Evolutionary conservation across 2,888 invertebrate genomes (phyloP).

Genomic region (Oegoconia quadripuncta): DNA sequence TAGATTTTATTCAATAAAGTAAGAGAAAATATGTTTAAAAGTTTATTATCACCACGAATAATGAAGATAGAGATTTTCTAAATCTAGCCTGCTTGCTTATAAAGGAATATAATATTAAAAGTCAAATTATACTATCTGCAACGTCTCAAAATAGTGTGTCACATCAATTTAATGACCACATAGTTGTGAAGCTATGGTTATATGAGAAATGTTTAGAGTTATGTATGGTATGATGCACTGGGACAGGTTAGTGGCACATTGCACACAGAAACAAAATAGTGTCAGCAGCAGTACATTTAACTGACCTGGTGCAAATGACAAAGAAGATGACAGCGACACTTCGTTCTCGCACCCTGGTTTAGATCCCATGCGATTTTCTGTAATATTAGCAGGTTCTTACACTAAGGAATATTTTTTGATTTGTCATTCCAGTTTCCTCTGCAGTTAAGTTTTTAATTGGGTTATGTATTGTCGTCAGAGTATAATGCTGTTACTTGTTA

Average conservation of each 20-base stretch:
- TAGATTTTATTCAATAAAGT: too few species aligned
- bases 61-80: too few species aligned
- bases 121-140: not conserved
- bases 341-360: conserved; percentile 75
- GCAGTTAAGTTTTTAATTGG: too few species aligned
- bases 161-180: conserved; percentile 31
- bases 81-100: too few species aligned
- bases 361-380: conserved; percentile 77
- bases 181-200: conserved; percentile 17
- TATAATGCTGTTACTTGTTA: too few species aligned
- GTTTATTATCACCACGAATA: too few species aligned
- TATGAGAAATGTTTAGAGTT: conserved; percentile 15
- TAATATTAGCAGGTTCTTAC: conserved; percentile 65
- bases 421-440: too few species aligned
- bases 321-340: conserved; percentile 75
- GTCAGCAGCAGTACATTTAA: conserved; percentile 71
- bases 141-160: not conserved
- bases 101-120: too few species aligned
- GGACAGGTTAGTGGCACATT: conserved; percentile 73
- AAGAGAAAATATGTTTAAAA: too few species aligned
- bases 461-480: too few species aligned
- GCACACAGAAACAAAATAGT: conserved; percentile 68
- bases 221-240: conserved; percentile 33
- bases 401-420: conserved; percentile 29
- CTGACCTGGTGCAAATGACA: conserved; percentile 78